Evolutionary conservation across 2,888 invertebrate genomes (phyloP), one percentile per base, ranked within the genome.

Genomic region (Tipula helvola): DNA sequence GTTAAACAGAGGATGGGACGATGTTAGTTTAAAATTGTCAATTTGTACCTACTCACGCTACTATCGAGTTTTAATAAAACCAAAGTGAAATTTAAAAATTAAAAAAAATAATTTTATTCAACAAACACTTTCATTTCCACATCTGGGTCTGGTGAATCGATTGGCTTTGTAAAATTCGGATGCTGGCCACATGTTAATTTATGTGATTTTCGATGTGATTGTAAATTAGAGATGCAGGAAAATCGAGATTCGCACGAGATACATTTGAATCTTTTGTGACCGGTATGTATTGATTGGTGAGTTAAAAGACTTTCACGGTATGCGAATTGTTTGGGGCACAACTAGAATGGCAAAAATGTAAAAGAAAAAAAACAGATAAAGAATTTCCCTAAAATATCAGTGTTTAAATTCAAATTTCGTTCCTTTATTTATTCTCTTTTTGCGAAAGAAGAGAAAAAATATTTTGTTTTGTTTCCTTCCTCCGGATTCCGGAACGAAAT

Each of bases 151-250:
- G 13, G 2, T 28, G 85, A 18, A 0, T 90, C 90, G 47, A 84
- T 28, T 0, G 91, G 90, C 87, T 90, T 91, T 36, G 91, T 90
- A 87, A 90, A 91, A 3, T 90, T 87, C 0, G 91, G 91, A 85
- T 90, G 85, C 18, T 89, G 88, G 0, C 92, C 93, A 86, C 93
- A 93, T n/a, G 91, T 91, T 86, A 89, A 90, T 0, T 91, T 90
- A 87, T 92, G 92, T 5, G 92, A 92, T 87, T 90, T 90, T n/a
- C 92, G 90, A 89, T 93, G 93, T 28, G 92, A 92, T 86, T 92
- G 91, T 7, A 93, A 89, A 89, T 93, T 93, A 0, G 92, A 92
- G 86, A 92, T 91, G 88, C 93, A 93, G 3, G 93, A 93, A 89
- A 93, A 93, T 12, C 92, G 90, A 87, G 91, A 91, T 57, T 92